phyloP scores from a whole-genome alignment of 2,888 invertebrate species.

The Lasioglossum villosulum region DNA sequence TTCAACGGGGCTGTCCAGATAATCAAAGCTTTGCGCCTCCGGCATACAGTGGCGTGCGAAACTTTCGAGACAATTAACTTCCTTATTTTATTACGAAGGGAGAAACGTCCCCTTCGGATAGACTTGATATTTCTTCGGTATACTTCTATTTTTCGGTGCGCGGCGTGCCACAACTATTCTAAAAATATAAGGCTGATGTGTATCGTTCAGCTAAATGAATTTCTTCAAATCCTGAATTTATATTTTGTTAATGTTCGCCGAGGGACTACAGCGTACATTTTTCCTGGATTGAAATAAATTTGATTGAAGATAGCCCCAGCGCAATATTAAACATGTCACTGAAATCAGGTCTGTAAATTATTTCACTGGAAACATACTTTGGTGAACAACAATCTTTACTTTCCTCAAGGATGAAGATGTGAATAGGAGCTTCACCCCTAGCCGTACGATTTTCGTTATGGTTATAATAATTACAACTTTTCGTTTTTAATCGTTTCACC shows the following conservation, averaged over 20 bases:
- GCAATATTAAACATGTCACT: not conserved
- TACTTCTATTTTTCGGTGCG: not conserved
- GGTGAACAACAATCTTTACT: not conserved
- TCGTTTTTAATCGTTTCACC: no score
- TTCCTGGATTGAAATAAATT: not conserved
- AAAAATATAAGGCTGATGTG: not conserved
- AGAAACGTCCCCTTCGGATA: not conserved
- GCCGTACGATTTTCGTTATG: no score
- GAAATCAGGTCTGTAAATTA: not conserved
- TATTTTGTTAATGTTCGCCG: not conserved
- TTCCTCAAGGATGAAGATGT: not conserved
- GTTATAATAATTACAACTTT: no score
- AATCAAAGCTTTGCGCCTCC: constrained; percentile 5
- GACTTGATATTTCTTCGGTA: not conserved
- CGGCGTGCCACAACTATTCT: not conserved
- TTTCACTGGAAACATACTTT: not conserved
- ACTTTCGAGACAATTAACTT: constrained; percentile 12
- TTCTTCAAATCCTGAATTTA: not conserved
- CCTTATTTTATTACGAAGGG: constrained; percentile 4
- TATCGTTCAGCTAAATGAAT: not conserved
- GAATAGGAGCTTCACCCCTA: not conserved
- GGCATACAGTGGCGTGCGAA: not conserved
- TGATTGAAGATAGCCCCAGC: not conserved
- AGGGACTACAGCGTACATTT: not conserved
- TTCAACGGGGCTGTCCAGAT: not conserved